Evolutionary conservation across 1,140 invertebrate species (phyloP), one percentile per base, ranked within the genome.

Genomic region (Drosophila orosa): DNA sequence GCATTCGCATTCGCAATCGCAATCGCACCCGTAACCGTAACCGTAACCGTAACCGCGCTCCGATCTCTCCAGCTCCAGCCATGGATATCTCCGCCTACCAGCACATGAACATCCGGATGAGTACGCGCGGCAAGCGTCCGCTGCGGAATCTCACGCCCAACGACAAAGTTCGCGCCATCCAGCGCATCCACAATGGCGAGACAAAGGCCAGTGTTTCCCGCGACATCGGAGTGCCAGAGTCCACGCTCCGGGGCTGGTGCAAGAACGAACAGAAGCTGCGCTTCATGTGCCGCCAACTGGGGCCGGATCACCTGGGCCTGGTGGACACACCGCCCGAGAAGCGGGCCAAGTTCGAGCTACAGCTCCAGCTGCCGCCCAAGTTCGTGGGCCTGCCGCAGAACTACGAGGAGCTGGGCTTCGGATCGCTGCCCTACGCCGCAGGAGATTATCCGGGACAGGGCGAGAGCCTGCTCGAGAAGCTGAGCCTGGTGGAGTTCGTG

Each of bases 171-270:
- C 94, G 95, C 25, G 96, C 96, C 6, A 96, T 97, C 45, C 94
- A 95, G 59, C 93, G 96, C 24, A 96, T 97, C 0, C 95, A 96
- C 91, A 94, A 95, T 71, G 96, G 96, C 29, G 96, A 96, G 87
- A 96, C 95, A 15, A 97, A 97, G 80, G 96, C 96, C 0, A 96
- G 96, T 0, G 96, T 97, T 0, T 96, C 96, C 0, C 92, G 96
- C 0, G 95, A 96, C 75, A 96, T 97, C 78, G 96, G 96, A 2
- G 96, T 97, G 0, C 96, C 96, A 0, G 96, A 97, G 84, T 96
- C 96, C 0, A 97, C 96, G 1, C 91, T 97, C 0, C 93, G 96
- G 1, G 96, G 96, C 17, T 97, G 96, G 96, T 97, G 96, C 92
- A 97, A 97, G 89, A 96, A 96, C 72, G 95, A 96, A 80, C 94